A percentile compares a stretch with the other conserved stretches of the same genome.
These are phyloP conservation scores for Chelidonichthys spinosus DNA, from an alignment of 2,797 vertebrate genomes.

Conservation along the genomic window DNA sequence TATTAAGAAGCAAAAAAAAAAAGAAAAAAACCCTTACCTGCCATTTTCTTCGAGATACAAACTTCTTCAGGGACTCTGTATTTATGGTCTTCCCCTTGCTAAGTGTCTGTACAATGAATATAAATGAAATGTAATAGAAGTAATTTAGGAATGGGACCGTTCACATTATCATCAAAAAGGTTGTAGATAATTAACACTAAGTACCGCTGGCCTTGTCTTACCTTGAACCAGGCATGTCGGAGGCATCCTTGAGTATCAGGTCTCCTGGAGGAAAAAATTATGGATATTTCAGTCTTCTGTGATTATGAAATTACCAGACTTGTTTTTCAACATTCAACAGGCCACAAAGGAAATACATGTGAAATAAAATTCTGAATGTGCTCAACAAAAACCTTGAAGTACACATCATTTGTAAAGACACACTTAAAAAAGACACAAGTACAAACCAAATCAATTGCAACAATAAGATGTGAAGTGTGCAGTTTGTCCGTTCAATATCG, in stretches of 20 bases:
- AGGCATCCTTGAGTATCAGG: constrained; percentile 93
- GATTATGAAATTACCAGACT: not conserved
- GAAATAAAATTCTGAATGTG: not conserved
- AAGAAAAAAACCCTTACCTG: constrained; percentile 87
- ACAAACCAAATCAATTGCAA: too few species aligned
- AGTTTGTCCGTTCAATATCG: too few species aligned
- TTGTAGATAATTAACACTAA: not conserved
- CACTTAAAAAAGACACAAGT: too few species aligned
- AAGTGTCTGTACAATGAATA: constrained; percentile 82
- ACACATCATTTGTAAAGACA: too few species aligned
- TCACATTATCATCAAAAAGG: not conserved
- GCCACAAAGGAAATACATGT: not conserved
- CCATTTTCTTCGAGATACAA: constrained; percentile 96
- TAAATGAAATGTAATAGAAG: not conserved
- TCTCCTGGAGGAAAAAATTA: constrained; percentile 84
- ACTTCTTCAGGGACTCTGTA: constrained; percentile 93
- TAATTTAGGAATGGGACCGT: not conserved
- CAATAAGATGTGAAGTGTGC: too few species aligned
- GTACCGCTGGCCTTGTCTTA: constrained; percentile 67
- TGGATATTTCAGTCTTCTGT: constrained; percentile 12
- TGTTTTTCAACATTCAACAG: too few species aligned
- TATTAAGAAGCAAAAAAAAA: not conserved
- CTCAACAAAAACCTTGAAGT: not conserved
- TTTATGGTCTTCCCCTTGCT: constrained; percentile 92
- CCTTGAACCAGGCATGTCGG: constrained; percentile 98